A percentile compares a stretch with the other conserved stretches of the same genome.
These are phyloP conservation scores for Porites cylindrica DNA, from an alignment of 92 coral and sea anemone genomes.

Conservation along the genomic window DNA sequence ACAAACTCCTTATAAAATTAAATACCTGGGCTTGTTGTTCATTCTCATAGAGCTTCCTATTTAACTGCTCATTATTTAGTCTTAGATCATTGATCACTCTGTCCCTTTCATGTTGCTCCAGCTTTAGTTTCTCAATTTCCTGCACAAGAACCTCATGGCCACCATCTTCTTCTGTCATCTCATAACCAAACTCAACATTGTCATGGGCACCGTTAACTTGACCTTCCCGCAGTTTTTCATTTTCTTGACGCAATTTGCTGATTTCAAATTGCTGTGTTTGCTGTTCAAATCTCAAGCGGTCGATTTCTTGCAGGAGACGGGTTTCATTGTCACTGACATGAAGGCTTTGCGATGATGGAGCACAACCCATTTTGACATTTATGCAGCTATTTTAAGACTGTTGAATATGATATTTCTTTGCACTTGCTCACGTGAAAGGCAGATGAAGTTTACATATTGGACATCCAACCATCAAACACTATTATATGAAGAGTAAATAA, in stretches of 20 bases:
- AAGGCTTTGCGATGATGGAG: constrained; percentile 39
- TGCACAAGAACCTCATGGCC: constrained; percentile 28
- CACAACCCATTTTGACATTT: constrained; percentile 40
- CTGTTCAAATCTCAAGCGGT: constrained; percentile 33
- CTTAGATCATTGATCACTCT: constrained; percentile 48
- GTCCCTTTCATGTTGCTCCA: constrained; percentile 44
- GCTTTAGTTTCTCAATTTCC: constrained; percentile 56
- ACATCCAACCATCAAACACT: too few relatives aligned
- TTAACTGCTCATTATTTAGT: constrained; percentile 30
- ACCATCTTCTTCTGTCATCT: constrained; percentile 13
- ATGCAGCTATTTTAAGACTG: background rate
- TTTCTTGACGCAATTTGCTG: constrained; percentile 40
- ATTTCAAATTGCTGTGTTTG: constrained; percentile 43
- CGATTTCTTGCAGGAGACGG: constrained; percentile 46
- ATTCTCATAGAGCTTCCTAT: background rate
- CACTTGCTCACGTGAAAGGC: too few relatives aligned
- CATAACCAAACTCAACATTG: background rate
- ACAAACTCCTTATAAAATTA: background rate
- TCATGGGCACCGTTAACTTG: background rate
- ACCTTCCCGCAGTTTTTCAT: constrained; percentile 44
- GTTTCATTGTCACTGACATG: constrained; percentile 37
- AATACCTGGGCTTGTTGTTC: constrained; percentile 19
- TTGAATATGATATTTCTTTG: too few relatives aligned
- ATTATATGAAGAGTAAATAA: too few relatives aligned
- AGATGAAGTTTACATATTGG: too few relatives aligned